These are phyloP conservation scores for Eurosta solidaginis DNA, from an alignment of 1,140 invertebrate genomes.

Conservation along the genomic window DNA sequence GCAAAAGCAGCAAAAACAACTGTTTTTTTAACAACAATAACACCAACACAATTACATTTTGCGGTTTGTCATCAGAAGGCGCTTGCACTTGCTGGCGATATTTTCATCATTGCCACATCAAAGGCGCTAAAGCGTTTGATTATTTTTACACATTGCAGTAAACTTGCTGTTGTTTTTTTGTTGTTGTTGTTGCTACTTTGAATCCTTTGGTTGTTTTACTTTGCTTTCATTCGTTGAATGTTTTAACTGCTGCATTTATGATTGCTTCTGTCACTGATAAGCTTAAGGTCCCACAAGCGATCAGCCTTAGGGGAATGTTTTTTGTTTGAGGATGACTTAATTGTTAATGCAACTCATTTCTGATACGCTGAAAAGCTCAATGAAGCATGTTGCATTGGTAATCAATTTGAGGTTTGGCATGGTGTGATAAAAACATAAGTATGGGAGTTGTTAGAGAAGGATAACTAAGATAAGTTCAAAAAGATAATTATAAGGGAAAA, in stretches of 20 bases:
- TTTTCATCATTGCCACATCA: not conserved
- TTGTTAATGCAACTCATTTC: not conserved
- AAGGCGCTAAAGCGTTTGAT: not conserved
- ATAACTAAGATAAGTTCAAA: no score
- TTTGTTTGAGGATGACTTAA: not conserved
- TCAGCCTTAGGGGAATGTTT: not conserved
- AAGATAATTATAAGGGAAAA: no score
- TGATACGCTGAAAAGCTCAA: not conserved
- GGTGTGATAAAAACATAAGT: no score
- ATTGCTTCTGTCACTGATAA: not conserved
- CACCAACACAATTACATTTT: not conserved
- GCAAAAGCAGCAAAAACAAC: not conserved
- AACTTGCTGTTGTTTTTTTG: not conserved
- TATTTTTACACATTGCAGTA: not conserved
- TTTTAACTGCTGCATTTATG: no score
- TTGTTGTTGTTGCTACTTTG: not conserved
- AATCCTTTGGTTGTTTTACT: no score
- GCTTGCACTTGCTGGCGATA: not conserved
- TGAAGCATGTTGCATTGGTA: not conserved
- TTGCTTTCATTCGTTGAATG: no score
- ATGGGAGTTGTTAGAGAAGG: no score
- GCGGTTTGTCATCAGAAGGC: not conserved
- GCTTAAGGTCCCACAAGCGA: not conserved
- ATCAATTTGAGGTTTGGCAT: no score
- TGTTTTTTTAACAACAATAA: not conserved